Base-by-base conservation (phyloP, 1,140 invertebrate genomes). In the Drosophila truncata region DNA sequence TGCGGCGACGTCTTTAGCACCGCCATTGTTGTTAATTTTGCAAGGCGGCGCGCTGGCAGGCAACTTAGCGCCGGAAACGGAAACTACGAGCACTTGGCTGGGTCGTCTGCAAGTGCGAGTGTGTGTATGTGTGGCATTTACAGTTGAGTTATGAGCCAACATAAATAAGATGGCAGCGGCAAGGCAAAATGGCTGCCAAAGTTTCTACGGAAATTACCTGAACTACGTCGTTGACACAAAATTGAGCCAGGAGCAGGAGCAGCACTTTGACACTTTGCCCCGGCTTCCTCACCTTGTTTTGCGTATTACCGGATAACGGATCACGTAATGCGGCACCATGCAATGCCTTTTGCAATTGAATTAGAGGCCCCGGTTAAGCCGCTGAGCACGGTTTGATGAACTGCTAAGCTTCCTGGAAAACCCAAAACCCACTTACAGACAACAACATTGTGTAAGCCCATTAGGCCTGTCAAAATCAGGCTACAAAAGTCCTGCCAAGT, bases 21-120 rank as follows among this genome's bases (percentile, higher is more conserved):
- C 85, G 85, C 85, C 85, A 87, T 87, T 87, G 84, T 87, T 87
- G 84, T 87, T 87, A 88, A 87, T 87, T 87, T 88, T 87, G 85
- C 84, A 67, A 80, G 80, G 83, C 80, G 76, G 25, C 66, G 25
- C 66, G 47, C 47, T 67, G 72, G 49, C 60, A 60, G 67, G 35
- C 73, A 70, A 86, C 79, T 75, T 79, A 82, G 62, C 74, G 82
- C 83, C 84, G 84, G 84, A 87, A 88, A 87, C 84, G 84, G 84
- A 87, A 87, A 87, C 85, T 87, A 88, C 72, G 65, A 83, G 84
- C 85, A 87, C 84, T 87, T 80, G 84, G 52, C 59, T 87, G 69
- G 46, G 9, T 31, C 42, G 14, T 42, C 29, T 44, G 52, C 44
- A 14, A 50, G 33, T 44, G 52, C 44, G n/a, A 50, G 57, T 54